phyloP scores from a whole-genome alignment of 2,113 vertebrate genomes.

The Ochotona curzoniae region DNA sequence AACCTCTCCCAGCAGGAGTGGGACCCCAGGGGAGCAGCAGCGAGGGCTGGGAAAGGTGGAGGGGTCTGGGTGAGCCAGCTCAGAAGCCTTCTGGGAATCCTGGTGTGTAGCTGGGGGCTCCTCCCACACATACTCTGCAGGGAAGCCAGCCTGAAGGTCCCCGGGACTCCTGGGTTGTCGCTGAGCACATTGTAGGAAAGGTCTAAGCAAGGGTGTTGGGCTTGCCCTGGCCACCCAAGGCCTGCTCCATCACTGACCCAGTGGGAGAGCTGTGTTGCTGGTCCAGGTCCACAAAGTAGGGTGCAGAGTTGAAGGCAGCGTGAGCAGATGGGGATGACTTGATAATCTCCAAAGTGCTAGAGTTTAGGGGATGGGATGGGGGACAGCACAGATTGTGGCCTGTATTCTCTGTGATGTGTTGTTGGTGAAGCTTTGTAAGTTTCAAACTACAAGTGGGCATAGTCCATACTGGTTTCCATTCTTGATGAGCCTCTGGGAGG shows the following conservation, averaged over 20 bases:
- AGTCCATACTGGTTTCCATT: not conserved
- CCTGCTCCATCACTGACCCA: not conserved
- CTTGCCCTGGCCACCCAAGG: not conserved
- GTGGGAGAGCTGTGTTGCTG: not conserved
- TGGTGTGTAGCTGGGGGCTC: not conserved
- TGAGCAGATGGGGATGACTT: not conserved
- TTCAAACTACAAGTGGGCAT: not conserved
- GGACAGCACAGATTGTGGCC: no score
- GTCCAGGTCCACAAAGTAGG: not conserved
- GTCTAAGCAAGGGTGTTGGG: not conserved
- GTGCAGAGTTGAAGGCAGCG: not conserved
- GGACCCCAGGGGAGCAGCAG: not conserved
- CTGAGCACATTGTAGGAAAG: not conserved
- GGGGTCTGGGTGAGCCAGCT: not conserved
- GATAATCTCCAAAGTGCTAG: not conserved
- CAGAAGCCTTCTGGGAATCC: constrained; percentile 52
- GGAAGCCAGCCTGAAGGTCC: not conserved
- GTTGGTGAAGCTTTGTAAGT: constrained; percentile 28
- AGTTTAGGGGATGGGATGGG: not conserved
- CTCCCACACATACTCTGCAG: not conserved
- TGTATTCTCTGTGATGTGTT: no score
- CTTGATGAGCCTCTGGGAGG: not conserved
- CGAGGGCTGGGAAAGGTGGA: not conserved
- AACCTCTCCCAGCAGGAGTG: not conserved
- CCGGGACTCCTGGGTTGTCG: not conserved